These are phyloP conservation scores for Mobula birostris DNA, from an alignment of 2,113 vertebrate species.

Conservation along the genomic window DNA sequence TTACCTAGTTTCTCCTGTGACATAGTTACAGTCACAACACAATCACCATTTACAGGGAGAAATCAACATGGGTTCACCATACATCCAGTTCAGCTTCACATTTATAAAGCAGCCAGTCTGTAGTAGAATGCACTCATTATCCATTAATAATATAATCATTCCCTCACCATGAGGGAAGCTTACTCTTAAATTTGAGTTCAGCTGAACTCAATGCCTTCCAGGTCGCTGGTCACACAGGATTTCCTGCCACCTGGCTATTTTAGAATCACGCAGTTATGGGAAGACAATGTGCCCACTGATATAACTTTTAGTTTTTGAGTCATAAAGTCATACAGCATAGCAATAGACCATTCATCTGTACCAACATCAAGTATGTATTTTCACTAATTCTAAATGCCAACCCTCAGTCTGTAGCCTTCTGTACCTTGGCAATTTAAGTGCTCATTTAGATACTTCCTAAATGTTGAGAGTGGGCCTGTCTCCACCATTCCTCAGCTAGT, in stretches of 20 bases:
- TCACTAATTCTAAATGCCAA: too few species aligned
- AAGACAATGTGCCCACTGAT: neutral
- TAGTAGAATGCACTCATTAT: neutral
- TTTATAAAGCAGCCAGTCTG: neutral
- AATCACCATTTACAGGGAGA: neutral
- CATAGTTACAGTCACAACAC: too few species aligned
- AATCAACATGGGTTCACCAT: neutral
- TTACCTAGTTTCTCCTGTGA: too few species aligned
- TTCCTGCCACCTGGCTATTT: neutral
- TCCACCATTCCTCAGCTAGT: too few species aligned
- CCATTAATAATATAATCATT: neutral
- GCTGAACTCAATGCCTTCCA: neutral
- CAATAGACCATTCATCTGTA: too few species aligned
- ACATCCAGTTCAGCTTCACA: neutral
- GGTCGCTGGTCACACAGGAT: neutral
- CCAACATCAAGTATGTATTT: too few species aligned
- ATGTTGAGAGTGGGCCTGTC: too few species aligned
- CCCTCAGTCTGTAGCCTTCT: too few species aligned
- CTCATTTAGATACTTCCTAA: too few species aligned
- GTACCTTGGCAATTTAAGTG: too few species aligned
- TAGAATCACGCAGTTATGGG: neutral
- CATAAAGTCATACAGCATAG: too few species aligned
- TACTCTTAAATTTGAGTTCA: neutral
- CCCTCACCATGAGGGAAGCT: neutral
- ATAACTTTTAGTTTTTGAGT: too few species aligned